Conservation (phyloP, 2,113 vertebrate genomes). For the Crocuta crocuta region DNA sequence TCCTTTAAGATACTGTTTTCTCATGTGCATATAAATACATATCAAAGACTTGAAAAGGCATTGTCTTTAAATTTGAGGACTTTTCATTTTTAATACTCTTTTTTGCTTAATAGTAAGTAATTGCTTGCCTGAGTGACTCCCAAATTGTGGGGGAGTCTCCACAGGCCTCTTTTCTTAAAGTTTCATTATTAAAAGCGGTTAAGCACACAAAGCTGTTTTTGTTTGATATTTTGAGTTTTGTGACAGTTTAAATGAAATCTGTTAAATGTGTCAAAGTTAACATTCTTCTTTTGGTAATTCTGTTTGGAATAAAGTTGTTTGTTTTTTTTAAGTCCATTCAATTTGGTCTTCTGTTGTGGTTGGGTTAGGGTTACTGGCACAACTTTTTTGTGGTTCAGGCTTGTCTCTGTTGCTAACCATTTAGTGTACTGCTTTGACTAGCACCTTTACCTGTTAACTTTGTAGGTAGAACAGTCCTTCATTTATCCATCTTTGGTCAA, state of each 20-base stretch:
- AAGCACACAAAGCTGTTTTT: constrained; percentile 70
- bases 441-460: not conserved
- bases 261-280: constrained; percentile 78
- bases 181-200: constrained; percentile 26
- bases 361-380: not conserved
- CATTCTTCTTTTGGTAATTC: constrained; percentile 77
- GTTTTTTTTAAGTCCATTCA: constrained; percentile 7
- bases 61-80: constrained; percentile 27
- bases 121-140: constrained; percentile 30
- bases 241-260: constrained; percentile 83
- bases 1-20: constrained; percentile 16
- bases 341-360: constrained; percentile 11
- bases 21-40: constrained; percentile 24
- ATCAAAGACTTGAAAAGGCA: constrained; percentile 52
- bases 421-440: not conserved
- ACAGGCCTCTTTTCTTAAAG: constrained; percentile 58
- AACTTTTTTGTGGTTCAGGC: not conserved
- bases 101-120: constrained; percentile 60
- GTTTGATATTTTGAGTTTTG: constrained; percentile 74
- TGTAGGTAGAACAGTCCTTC: not conserved
- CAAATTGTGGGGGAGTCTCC: constrained; percentile 17
- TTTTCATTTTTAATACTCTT: constrained; percentile 54
- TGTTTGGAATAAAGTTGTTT: constrained; percentile 82
- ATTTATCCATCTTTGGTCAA: not conserved
- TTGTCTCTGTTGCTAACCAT: not conserved